Evolutionary conservation across 1,140 invertebrate genomes (phyloP), one percentile per base, ranked within the genome.

Genomic region (Adoxophyes honmai): DNA sequence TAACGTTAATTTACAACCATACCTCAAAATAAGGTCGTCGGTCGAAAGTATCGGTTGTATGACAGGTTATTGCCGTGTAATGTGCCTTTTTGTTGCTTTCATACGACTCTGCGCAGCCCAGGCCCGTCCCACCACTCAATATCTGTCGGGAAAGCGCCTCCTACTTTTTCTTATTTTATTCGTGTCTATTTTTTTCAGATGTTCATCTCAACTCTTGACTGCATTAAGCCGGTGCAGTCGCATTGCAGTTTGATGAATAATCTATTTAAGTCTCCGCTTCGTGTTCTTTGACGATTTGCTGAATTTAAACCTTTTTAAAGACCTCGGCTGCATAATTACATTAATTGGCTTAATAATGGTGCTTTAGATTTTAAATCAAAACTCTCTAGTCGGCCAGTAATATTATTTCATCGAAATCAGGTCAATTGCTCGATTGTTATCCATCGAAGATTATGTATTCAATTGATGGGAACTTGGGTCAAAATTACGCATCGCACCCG

Each of bases 121-220:
- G 70, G 80, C 81, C 81, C 85, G 71, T 80, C 85, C 85, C 85
- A 86, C 85, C 70, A 88, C 81, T 88, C 85, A 88, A 88, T 88
- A 88, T 84, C 79, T 84, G 83, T 88, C 85, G 74, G 72, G 66
- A 70, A 74, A 75, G 76, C 80, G 73, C 85, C 85, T 88, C 85
- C 85, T 88, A 85, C 83, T 84, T 85, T 65, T 78, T 81, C 74
- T 88, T 88, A 82, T 85, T 86, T 86, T 86, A 86, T 81, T 81
- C 78, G 72, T 72, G 66, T 54, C 58, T 66, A 67, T 69, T 85
- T 71, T 81, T 82, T 86, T 78, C 67, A 74, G 65, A 72, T 73
- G 71, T 70, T 73, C 68, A 66, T 80, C 75, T 78, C 73, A 52
- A 68, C 81, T 80, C 75, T 78, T 71, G 54, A 68, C 81, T 82